These are phyloP conservation scores for Merluccius polli DNA, from an alignment of 2,797 vertebrate species.

Conservation along the genomic window DNA sequence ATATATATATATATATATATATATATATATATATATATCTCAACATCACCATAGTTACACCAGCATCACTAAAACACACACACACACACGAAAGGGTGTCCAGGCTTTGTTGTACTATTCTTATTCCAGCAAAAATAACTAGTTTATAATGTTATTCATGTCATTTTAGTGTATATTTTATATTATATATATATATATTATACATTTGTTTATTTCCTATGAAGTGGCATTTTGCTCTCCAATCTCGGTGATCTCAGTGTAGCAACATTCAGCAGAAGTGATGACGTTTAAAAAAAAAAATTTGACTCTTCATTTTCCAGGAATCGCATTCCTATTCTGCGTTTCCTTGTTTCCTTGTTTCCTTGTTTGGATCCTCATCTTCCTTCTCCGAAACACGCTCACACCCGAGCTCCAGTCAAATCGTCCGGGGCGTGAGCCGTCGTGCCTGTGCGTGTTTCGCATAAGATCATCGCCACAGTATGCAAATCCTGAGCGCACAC, in stretches of 20 bases:
- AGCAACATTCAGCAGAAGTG: no score
- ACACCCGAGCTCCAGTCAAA: neutral
- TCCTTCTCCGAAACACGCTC: neutral
- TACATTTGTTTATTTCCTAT: neutral
- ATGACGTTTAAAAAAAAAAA: no score
- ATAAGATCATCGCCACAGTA: neutral
- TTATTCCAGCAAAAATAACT: neutral
- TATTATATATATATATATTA: no score
- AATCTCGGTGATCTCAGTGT: no score
- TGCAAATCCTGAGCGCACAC: neutral
- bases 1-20: no score
- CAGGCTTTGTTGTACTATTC: neutral
- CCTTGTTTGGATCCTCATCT: neutral
- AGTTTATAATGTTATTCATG: no score
- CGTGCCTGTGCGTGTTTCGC: neutral
- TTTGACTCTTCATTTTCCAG: neutral
- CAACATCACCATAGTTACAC: neutral
- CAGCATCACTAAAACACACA: neutral
- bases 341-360: neutral
- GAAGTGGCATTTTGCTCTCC: no score
- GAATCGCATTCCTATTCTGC: neutral
- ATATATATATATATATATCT: no score
- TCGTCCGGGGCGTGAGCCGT: neutral
- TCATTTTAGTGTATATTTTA: no score
- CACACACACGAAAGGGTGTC: no score